Percentiles rank a stretch among this genome's conserved stretches.
These are phyloP conservation scores for Actinernus sp. DNA, from an alignment of 92 coral and sea anemone species.

Conservation along the genomic window DNA sequence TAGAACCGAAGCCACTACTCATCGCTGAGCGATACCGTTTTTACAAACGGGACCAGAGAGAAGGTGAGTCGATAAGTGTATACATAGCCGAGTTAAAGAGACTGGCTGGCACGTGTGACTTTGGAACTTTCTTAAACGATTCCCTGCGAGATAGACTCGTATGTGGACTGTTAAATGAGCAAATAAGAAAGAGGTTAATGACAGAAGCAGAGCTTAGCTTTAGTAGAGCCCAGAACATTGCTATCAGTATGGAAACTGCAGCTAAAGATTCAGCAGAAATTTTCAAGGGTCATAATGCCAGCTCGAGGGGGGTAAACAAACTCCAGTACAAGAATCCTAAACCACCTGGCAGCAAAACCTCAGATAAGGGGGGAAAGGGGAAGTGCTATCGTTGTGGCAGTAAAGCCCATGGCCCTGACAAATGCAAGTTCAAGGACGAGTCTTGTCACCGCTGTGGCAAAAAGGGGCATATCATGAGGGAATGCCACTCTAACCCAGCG, in stretches of 20 bases:
- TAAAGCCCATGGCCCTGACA: no score
- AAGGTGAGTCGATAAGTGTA: constrained; percentile 54
- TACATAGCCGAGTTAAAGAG: constrained; percentile 54
- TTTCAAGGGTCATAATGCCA: no score
- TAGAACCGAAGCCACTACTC: constrained; percentile 59
- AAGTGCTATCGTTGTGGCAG: no score
- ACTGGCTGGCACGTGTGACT: constrained; percentile 43
- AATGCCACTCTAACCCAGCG: no score
- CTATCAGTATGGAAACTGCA: constrained; percentile 48
- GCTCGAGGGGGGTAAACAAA: no score
- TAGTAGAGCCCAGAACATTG: constrained; percentile 29
- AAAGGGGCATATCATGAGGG: no score
- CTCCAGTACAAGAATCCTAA: no score
- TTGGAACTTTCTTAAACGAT: constrained; percentile 42
- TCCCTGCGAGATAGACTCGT: constrained; percentile 51
- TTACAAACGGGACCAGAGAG: constrained; percentile 54
- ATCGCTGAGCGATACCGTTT: constrained; percentile 66
- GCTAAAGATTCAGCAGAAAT: constrained; percentile 36
- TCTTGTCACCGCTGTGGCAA: no score
- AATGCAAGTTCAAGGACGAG: no score
- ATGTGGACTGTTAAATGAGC: constrained; percentile 40
- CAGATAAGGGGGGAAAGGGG: no score
- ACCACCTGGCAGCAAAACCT: no score
- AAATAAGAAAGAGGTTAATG: constrained; percentile 40
- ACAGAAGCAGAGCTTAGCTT: constrained; percentile 36